Evolutionary conservation across 2,888 invertebrate species (phyloP).

Genomic region (Chymomyza procnemis): DNA sequence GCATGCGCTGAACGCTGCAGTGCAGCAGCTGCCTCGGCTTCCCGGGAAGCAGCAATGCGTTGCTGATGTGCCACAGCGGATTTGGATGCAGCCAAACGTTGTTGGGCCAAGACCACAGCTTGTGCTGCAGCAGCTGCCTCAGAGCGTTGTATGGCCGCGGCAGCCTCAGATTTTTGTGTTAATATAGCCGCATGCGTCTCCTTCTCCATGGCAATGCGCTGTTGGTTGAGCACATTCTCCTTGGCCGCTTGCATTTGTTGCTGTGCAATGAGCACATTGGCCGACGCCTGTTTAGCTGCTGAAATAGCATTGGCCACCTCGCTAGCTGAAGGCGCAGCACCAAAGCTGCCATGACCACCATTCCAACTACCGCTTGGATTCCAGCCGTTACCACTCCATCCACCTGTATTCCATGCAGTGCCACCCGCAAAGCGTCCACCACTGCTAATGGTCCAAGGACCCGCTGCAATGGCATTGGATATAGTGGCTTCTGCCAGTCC

Average conservation of each 20-base stretch:
- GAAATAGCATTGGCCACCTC: slow-evolving; percentile 86
- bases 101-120: slow-evolving; percentile 84
- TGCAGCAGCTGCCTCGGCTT: slow-evolving; percentile 86
- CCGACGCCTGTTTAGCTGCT: slow-evolving; percentile 86
- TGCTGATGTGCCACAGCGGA: slow-evolving; percentile 86
- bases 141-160: slow-evolving; percentile 83
- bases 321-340: slow-evolving; percentile 80
- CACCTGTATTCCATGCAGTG: slow-evolving; percentile 38
- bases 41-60: slow-evolving; percentile 85
- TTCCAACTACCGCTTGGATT: slow-evolving; percentile 32
- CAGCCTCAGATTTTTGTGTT: slow-evolving; percentile 83
- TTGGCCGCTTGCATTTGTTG: slow-evolving; percentile 87
- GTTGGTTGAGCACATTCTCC: slow-evolving; percentile 85
- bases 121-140: slow-evolving; percentile 84
- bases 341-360: slow-evolving; percentile 29
- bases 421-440: slow-evolving; percentile 33
- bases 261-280: slow-evolving; percentile 85
- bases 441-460: slow-evolving; percentile 47
- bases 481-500: slow-evolving; percentile 43
- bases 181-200: slow-evolving; percentile 84
- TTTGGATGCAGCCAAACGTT: slow-evolving; percentile 85
- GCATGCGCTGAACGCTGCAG: slow-evolving; percentile 85
- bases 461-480: slow-evolving; percentile 22
- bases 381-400: slow-evolving; percentile 31
- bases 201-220: slow-evolving; percentile 86